phyloP scores from a whole-genome alignment of 2,113 vertebrate species.

The Egretta garzetta region DNA sequence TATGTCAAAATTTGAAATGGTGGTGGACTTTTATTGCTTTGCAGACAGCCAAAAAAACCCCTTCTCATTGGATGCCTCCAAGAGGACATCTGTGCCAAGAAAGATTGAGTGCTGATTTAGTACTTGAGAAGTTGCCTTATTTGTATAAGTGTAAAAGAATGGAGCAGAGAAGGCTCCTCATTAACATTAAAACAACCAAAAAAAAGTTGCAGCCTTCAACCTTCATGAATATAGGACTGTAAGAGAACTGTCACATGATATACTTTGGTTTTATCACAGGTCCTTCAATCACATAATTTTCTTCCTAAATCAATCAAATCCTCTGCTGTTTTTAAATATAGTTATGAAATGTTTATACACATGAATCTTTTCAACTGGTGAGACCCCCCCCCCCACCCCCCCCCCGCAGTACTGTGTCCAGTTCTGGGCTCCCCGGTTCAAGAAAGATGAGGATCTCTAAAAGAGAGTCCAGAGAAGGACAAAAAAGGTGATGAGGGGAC shows the following conservation, averaged over 20 bases:
- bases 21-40: not conserved
- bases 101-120: not conserved
- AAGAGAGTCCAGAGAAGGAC: no score
- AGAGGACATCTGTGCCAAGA: not conserved
- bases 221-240: not conserved
- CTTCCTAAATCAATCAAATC: not conserved
- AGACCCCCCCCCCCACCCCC: no score
- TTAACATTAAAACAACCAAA: not conserved
- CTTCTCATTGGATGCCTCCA: not conserved
- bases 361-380: not conserved
- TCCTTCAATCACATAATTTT: not conserved
- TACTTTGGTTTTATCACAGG: not conserved
- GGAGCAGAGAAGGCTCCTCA: fast-evolving
- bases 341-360: not conserved
- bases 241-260: not conserved
- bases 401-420: no score
- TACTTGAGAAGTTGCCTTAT: not conserved
- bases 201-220: not conserved
- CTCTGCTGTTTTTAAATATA: not conserved
- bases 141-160: not conserved
- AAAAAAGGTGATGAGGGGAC: no score
- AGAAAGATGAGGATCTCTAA: no score
- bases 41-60: not conserved
- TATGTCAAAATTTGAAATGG: not conserved
- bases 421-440: no score